Evolutionary conservation across 2,113 vertebrate species (phyloP).

Genomic region (Hiodon alosoides): DNA sequence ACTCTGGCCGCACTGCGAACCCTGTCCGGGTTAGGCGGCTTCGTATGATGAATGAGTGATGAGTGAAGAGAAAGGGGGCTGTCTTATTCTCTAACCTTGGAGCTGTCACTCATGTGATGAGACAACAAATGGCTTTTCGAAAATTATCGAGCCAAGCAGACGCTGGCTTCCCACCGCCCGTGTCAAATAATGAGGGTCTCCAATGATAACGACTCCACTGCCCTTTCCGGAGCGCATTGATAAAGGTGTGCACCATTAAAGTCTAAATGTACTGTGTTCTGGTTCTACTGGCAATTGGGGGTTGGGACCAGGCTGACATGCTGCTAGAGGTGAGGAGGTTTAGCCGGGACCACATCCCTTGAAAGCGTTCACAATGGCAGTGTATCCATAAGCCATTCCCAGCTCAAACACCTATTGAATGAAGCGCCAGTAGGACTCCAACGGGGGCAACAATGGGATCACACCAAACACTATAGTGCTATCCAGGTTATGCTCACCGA

Average conservation of each 20-base stretch:
- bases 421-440: neutral
- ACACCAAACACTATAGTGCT: too few relatives aligned
- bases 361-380: neutral
- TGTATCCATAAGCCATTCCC: neutral
- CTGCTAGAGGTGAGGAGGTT: neutral
- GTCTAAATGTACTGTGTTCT: slow-evolving; percentile 3
- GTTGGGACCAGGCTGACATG: neutral
- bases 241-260: slow-evolving; percentile 6
- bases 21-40: slow-evolving; percentile 14
- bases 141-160: slow-evolving; percentile 7
- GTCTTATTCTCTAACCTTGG: slow-evolving; percentile 19
- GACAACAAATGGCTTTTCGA: slow-evolving; percentile 10
- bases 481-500: too few relatives aligned
- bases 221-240: neutral
- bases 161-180: neutral
- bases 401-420: neutral
- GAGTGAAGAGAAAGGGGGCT: slow-evolving; percentile 12
- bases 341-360: neutral
- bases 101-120: slow-evolving; percentile 17
- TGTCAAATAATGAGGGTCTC: slow-evolving; percentile 12
- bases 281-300: neutral
- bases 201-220: slow-evolving; percentile 21
- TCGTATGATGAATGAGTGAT: slow-evolving; percentile 28
- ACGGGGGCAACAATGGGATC: neutral
- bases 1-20: neutral